Conservation (phyloP, 2,113 vertebrate genomes). For the Cacatua alba region DNA sequence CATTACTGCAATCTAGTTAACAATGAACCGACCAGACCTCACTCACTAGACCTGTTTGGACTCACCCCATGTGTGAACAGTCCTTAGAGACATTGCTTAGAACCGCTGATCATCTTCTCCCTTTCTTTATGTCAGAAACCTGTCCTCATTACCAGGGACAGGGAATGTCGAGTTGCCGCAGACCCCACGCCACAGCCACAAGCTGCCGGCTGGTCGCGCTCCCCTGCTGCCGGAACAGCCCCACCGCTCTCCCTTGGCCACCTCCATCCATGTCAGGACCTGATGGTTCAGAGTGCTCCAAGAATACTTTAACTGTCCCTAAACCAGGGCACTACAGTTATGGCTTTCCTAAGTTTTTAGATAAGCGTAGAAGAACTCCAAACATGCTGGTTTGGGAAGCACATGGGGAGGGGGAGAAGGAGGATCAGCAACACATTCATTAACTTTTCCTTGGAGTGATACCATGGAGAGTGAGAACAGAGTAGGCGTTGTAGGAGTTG, state of each 20-base stretch:
- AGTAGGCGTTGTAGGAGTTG: not conserved
- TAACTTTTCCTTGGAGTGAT: not conserved
- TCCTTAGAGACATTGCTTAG: not conserved
- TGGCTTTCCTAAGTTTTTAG: not conserved
- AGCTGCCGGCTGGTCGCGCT: no score
- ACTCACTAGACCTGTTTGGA: fast-evolving
- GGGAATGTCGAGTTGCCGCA: fast-evolving
- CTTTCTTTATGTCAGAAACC: not conserved
- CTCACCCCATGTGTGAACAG: not conserved
- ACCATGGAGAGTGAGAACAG: not conserved
- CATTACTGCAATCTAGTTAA: not conserved
- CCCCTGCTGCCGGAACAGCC: not conserved
- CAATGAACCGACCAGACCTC: fast-evolving
- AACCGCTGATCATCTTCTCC: not conserved
- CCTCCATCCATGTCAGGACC: not conserved
- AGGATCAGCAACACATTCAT: not conserved
- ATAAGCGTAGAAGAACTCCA: slow-evolving; percentile 9
- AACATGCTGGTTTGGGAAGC: not conserved
- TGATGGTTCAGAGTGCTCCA: fast-evolving
- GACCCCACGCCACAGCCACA: not conserved
- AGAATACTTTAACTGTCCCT: not conserved
- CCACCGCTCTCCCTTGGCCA: not conserved
- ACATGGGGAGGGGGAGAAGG: not conserved
- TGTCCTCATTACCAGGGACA: not conserved
- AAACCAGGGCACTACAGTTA: not conserved